Percentiles rank a stretch among this genome's conserved stretches.
Evolutionary conservation across 2,113 vertebrate species (phyloP).

Genomic region (Hippoglossus stenolepis): DNA sequence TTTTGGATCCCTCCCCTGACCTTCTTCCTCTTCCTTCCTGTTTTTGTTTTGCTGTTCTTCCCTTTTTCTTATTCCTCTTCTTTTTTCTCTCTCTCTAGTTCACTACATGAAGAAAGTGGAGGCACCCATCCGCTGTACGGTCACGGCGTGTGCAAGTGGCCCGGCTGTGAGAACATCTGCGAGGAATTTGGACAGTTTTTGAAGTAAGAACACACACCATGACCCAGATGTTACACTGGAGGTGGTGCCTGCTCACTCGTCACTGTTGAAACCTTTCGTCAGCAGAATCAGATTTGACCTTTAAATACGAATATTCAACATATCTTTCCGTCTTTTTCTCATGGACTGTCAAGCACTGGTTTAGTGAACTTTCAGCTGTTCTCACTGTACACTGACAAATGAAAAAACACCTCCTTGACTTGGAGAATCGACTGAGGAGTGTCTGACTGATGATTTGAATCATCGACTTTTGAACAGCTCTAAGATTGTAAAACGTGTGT

Average conservation of each 20-base stretch:
- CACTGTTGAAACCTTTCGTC: not conserved
- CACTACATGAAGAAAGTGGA: slow-evolving; percentile 95
- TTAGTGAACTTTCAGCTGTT: too few species aligned
- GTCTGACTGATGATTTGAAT: too few species aligned
- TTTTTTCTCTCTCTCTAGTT: slow-evolving; percentile 79
- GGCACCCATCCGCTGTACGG: slow-evolving; percentile 97
- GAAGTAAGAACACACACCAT: slow-evolving; percentile 88
- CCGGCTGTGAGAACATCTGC: slow-evolving; percentile 98
- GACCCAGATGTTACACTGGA: not conserved
- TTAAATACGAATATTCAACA: not conserved
- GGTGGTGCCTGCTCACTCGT: slow-evolving; percentile 1
- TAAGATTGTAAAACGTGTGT: too few species aligned
- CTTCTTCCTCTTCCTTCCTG: not conserved
- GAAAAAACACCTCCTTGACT: too few species aligned
- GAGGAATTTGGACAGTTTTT: slow-evolving; percentile 99
- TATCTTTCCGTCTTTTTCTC: too few species aligned
- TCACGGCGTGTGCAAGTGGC: slow-evolving; percentile 99
- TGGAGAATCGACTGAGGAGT: too few species aligned
- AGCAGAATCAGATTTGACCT: too few species aligned
- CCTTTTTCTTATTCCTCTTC: not conserved
- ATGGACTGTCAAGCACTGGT: too few species aligned
- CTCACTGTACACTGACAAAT: too few species aligned
- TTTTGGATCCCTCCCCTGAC: slow-evolving; percentile 9
- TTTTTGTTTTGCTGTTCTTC: slow-evolving; percentile 12
- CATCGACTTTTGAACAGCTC: too few species aligned